Conservation (phyloP, 2,888 invertebrate genomes). For the Cheilosia soror region DNA sequence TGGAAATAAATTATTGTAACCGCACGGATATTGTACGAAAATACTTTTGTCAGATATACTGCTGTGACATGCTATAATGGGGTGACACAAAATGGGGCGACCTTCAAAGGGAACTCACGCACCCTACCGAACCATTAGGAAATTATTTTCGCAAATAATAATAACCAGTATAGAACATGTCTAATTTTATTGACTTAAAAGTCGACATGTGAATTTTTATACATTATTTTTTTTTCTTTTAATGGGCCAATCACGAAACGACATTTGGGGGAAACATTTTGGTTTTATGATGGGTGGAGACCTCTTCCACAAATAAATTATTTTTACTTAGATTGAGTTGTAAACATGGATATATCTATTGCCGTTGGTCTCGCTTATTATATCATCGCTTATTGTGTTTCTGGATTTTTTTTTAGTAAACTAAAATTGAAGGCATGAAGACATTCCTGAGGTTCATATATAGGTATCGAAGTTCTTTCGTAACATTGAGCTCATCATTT, state of each 20-base stretch:
- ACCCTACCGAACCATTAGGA: slow-evolving; percentile 48
- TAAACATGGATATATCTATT: slow-evolving; percentile 10
- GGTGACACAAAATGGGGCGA: slow-evolving; percentile 45
- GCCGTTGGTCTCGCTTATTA: slow-evolving; percentile 34
- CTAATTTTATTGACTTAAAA: slow-evolving; percentile 63
- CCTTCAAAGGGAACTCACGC: slow-evolving; percentile 6
- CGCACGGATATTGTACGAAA: slow-evolving; percentile 61
- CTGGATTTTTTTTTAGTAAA: background rate
- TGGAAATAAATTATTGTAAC: slow-evolving; percentile 67
- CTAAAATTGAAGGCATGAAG: background rate
- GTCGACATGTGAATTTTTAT: slow-evolving; percentile 18
- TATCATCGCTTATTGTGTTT: slow-evolving; percentile 11
- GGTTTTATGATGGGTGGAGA: background rate
- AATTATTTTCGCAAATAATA: slow-evolving; percentile 69
- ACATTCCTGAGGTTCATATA: too few species aligned
- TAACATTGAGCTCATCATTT: too few species aligned
- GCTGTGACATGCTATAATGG: slow-evolving; percentile 60
- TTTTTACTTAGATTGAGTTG: background rate
- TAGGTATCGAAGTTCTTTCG: too few species aligned
- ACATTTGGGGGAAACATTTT: background rate
- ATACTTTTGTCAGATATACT: slow-evolving; percentile 65
- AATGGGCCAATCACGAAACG: slow-evolving; percentile 20
- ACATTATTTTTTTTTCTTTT: slow-evolving; percentile 32
- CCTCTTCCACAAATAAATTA: slow-evolving; percentile 35
- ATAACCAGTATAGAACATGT: slow-evolving; percentile 21